Evolutionary conservation across 2,797 vertebrate species (phyloP).

Genomic region (Aselliscus stoliczkanus): DNA sequence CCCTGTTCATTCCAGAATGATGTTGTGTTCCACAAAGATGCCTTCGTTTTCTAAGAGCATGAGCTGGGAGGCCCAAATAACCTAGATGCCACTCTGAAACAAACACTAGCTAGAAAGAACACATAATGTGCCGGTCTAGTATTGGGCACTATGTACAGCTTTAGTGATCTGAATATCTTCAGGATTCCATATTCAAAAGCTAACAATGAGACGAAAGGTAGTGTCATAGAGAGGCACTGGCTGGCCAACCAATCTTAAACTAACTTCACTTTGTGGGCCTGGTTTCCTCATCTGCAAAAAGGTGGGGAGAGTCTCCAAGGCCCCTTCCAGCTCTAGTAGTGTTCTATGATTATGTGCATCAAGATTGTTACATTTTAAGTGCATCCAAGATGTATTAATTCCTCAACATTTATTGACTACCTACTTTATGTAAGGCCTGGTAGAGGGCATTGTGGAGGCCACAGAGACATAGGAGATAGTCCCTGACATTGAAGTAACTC

Average conservation of each 20-base stretch:
- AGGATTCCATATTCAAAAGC: conserved; percentile 22
- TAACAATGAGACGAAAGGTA: conserved; percentile 6
- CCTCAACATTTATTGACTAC: conserved; percentile 14
- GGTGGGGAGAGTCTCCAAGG: neutral
- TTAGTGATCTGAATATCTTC: conserved; percentile 46
- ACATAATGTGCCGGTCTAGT: neutral
- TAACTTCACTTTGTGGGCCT: neutral
- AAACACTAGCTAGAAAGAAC: neutral
- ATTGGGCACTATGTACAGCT: neutral
- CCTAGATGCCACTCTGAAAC: neutral
- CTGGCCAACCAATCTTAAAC: neutral
- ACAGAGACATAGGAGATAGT: neutral
- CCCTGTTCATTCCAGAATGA: neutral
- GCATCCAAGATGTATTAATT: neutral
- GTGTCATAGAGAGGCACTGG: neutral
- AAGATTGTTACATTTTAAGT: conserved; percentile 39
- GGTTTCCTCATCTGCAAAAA: conserved; percentile 24
- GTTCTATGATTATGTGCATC: conserved; percentile 23
- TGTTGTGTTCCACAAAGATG: conserved; percentile 36
- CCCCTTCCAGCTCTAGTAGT: neutral
- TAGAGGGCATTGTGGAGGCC: neutral
- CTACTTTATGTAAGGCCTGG: neutral
- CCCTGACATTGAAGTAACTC: neutral
- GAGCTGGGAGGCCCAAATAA: neutral
- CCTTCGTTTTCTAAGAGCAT: conserved; percentile 23